Evolutionary conservation across 2,888 invertebrate species (phyloP).

Genomic region (Acanthacorydalis orientalis): DNA sequence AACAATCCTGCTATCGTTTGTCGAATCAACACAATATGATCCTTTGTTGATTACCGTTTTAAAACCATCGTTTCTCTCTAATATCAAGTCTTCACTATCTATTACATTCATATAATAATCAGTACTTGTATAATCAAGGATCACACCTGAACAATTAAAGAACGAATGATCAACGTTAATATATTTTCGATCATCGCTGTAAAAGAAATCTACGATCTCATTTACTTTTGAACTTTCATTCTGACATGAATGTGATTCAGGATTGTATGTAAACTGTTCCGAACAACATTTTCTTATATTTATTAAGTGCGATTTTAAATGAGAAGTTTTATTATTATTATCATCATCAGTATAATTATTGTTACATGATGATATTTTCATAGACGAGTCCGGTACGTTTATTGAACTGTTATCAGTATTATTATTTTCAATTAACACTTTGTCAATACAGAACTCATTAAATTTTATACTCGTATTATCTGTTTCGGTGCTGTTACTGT

Average conservation of each 20-base stretch:
- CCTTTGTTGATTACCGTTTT: not conserved
- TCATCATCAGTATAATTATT: too few species aligned
- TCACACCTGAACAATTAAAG: not conserved
- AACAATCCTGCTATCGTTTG: not conserved
- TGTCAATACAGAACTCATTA: not conserved
- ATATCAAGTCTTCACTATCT: conserved; percentile 4
- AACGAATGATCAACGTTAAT: conserved; percentile 7
- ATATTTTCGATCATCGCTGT: conserved; percentile 7
- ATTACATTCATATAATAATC: not conserved
- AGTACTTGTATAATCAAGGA: not conserved
- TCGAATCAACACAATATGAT: conserved; percentile 1
- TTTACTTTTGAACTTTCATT: conserved; percentile 5
- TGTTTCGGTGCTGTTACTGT: not conserved
- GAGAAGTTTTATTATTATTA: not conserved
- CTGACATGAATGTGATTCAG: conserved; percentile 13
- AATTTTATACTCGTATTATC: not conserved
- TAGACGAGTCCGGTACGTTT: too few species aligned
- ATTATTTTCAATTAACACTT: not conserved
- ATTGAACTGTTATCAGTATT: not conserved
- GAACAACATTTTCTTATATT: conserved; percentile 19
- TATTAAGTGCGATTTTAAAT: conserved; percentile 5
- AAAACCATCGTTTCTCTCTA: conserved; percentile 1
- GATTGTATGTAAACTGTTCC: conserved; percentile 13
- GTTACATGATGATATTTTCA: too few species aligned
- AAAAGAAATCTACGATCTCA: conserved; percentile 5